Conservation (phyloP, 1,140 invertebrate genomes). For the Scaptodrosophila lebanonensis region DNA sequence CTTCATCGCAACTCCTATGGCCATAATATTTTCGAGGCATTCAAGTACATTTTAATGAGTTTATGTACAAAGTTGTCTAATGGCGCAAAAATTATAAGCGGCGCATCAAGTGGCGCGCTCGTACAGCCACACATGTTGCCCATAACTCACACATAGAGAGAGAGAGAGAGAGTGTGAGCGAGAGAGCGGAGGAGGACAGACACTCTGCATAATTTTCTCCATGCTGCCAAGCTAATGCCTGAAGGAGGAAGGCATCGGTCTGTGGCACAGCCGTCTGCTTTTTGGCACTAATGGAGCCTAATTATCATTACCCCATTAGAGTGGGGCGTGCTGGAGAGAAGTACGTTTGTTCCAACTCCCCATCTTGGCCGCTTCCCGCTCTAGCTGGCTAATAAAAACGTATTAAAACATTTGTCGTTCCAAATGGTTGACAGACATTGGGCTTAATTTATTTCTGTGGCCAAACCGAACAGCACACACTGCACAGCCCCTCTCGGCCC, state of each 20-base stretch:
- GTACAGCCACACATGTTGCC: slow-evolving; percentile 20
- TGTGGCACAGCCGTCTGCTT: slow-evolving; percentile 26
- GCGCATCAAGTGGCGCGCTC: slow-evolving; percentile 33
- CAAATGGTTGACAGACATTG: slow-evolving; percentile 23
- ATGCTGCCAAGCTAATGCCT: slow-evolving; percentile 2
- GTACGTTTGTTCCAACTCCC: no score
- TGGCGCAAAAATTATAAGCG: slow-evolving; percentile 72
- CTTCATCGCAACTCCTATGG: slow-evolving; percentile 27
- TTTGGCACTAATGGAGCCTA: slow-evolving; percentile 64
- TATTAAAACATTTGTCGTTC: slow-evolving; percentile 54
- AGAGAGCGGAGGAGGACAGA: slow-evolving; percentile 15
- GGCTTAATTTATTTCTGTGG: no score
- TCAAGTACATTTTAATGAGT: slow-evolving; percentile 74
- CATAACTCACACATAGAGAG: slow-evolving; percentile 26
- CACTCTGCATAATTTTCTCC: slow-evolving; percentile 60
- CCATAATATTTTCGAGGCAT: slow-evolving; percentile 49
- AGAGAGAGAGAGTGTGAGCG: slow-evolving; percentile 20
- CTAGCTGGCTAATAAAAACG: slow-evolving; percentile 63
- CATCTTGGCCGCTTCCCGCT: slow-evolving; percentile 21
- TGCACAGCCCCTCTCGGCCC: no score
- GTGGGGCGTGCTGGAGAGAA: no score
- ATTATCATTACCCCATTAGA: slow-evolving; percentile 60
- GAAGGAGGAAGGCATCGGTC: slow-evolving; percentile 22
- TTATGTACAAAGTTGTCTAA: slow-evolving; percentile 67
- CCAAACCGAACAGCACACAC: no score